Percentiles rank a stretch among this genome's conserved stretches.
These are phyloP conservation scores for Eutolmus rufibarbis DNA, from an alignment of 2,888 invertebrate species.

Conservation along the genomic window DNA sequence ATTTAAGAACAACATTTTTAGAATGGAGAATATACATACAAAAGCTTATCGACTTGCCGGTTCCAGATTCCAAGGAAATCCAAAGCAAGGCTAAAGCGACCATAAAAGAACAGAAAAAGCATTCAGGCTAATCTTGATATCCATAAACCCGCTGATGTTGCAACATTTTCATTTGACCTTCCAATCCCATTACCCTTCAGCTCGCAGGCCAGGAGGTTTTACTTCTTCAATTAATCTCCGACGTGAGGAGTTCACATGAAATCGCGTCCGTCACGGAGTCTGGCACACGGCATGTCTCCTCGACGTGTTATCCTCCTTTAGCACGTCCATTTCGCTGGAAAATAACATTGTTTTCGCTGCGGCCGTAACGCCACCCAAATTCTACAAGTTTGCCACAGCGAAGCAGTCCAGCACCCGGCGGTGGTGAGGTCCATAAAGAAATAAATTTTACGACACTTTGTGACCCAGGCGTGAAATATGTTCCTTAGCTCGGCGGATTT, in stretches of 20 bases:
- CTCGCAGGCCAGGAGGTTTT: not conserved
- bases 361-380: not conserved
- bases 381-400: not conserved
- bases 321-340: not conserved
- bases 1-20: too few relatives aligned
- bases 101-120: not conserved
- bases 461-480: conserved; percentile 23
- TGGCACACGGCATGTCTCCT: not conserved
- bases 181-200: not conserved
- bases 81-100: not conserved
- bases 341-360: not conserved
- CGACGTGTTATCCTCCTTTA: not conserved
- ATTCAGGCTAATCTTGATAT: not conserved
- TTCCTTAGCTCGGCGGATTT: not conserved
- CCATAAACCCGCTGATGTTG: not conserved
- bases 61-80: not conserved
- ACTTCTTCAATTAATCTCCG: not conserved
- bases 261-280: conserved; percentile 1
- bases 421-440: not conserved
- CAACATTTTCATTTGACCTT: not conserved
- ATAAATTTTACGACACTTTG: conserved; percentile 34
- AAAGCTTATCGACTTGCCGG: not conserved
- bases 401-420: not conserved
- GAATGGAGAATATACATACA: not conserved
- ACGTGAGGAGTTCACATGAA: not conserved